These are phyloP conservation scores for Tigriopus japonicus DNA, from an alignment of 1,140 invertebrate species.

Conservation along the genomic window DNA sequence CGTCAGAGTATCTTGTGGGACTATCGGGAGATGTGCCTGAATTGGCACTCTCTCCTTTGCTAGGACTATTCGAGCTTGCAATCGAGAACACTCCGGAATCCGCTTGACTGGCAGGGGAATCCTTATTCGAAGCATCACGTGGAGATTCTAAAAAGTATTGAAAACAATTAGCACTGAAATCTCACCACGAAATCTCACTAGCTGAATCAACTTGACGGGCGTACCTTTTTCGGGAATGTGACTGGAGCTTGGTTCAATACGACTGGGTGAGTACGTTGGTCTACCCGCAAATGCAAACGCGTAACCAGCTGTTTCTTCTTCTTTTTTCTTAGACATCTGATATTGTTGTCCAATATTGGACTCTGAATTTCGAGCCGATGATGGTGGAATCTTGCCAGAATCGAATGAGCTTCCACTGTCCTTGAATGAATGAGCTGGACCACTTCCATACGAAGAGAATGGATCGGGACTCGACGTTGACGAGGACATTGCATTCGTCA, in stretches of 20 bases:
- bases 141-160: conserved; percentile 12
- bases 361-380: not conserved
- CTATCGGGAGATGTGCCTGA: conserved; percentile 7
- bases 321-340: not conserved
- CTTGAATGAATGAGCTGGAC: not conserved
- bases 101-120: conserved; percentile 14
- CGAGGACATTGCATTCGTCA: not conserved
- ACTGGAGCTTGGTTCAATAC: not conserved
- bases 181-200: too few relatives aligned
- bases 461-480: not conserved
- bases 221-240: not conserved
- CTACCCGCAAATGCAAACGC: conserved; percentile 8
- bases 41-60: conserved; percentile 6
- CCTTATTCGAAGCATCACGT: conserved; percentile 12
- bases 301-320: not conserved
- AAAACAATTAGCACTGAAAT: too few relatives aligned
- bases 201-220: too few relatives aligned
- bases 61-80: conserved; percentile 11
- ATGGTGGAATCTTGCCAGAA: not conserved
- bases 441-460: not conserved
- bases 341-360: not conserved
- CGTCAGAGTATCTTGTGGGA: conserved; percentile 1
- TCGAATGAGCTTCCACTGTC: not conserved
- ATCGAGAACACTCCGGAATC: conserved; percentile 13
- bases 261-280: conserved; percentile 12